Conservation (phyloP, 2,113 vertebrate genomes). For the Melospiza georgiana region DNA sequence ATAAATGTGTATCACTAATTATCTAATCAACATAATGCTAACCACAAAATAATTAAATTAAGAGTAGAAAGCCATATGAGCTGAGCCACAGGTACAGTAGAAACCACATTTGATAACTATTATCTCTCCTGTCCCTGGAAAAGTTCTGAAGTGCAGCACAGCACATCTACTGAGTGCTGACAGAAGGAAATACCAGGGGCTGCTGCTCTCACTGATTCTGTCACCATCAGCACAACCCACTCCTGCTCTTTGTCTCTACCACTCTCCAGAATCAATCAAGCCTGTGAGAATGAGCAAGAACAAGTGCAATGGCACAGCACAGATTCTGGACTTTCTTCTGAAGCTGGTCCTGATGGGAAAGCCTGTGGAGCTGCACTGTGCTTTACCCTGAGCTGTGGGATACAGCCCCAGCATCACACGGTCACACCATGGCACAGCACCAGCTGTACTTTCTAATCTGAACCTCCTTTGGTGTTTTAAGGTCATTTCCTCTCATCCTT, state of each 20-base stretch:
- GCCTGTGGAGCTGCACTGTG: not conserved
- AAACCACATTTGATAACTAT: not conserved
- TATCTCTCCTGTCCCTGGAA: not conserved
- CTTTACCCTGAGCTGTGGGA: not conserved
- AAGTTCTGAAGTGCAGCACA: not conserved
- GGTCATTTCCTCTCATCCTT: not conserved
- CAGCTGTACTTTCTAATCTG: not conserved
- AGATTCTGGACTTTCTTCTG: not conserved
- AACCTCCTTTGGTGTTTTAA: not conserved
- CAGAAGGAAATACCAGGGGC: not conserved
- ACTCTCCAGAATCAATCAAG: not conserved
- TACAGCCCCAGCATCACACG: not conserved
- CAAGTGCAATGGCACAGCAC: not conserved
- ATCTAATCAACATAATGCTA: not conserved
- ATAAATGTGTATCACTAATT: not conserved
- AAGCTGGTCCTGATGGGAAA: not conserved
- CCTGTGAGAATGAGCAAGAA: not conserved
- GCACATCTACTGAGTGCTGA: not conserved
- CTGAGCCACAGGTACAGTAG: not conserved
- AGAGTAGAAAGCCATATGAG: not conserved
- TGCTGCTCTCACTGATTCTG: not conserved
- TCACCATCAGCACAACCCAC: not conserved
- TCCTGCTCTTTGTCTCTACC: not conserved
- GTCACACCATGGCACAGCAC: not conserved
- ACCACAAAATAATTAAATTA: not conserved